phyloP scores from a whole-genome alignment of 2,888 invertebrate species.

The Drosophila cognata region DNA sequence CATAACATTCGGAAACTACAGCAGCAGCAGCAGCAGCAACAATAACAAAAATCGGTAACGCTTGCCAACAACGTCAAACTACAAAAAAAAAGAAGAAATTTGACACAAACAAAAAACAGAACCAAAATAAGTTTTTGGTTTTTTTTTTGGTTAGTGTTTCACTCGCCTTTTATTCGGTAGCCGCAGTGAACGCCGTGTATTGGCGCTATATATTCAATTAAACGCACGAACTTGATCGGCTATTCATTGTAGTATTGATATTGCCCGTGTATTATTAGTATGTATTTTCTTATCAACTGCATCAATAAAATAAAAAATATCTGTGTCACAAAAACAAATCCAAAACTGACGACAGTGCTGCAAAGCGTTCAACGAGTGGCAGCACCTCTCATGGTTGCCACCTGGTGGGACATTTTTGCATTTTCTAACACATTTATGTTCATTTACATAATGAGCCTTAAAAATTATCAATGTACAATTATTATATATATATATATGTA shows the following conservation, averaged over 20 bases:
- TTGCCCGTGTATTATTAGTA: slow-evolving; percentile 6
- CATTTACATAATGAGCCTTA: background rate
- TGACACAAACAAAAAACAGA: slow-evolving; percentile 7
- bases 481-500: background rate
- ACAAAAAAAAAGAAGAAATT: slow-evolving; percentile 14
- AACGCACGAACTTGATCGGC: slow-evolving; percentile 22
- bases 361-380: slow-evolving; percentile 9
- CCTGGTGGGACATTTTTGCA: background rate
- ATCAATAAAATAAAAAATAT: slow-evolving; percentile 56
- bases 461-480: background rate
- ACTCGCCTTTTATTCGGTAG: slow-evolving; percentile 47
- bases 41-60: slow-evolving; percentile 33
- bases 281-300: slow-evolving; percentile 52
- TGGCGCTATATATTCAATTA: slow-evolving; percentile 46
- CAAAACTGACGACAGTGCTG: slow-evolving; percentile 51
- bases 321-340: slow-evolving; percentile 59
- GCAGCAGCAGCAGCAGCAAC: slow-evolving; percentile 21
- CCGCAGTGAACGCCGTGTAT: slow-evolving; percentile 24
- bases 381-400: background rate
- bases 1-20: slow-evolving; percentile 45
- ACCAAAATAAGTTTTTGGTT: slow-evolving; percentile 39
- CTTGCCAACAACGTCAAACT: slow-evolving; percentile 62
- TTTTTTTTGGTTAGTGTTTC: slow-evolving; percentile 15
- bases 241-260: slow-evolving; percentile 45
- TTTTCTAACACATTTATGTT: background rate